These are phyloP conservation scores for Trichopria drosophilae DNA, from an alignment of 2,888 invertebrate species.

Conservation along the genomic window DNA sequence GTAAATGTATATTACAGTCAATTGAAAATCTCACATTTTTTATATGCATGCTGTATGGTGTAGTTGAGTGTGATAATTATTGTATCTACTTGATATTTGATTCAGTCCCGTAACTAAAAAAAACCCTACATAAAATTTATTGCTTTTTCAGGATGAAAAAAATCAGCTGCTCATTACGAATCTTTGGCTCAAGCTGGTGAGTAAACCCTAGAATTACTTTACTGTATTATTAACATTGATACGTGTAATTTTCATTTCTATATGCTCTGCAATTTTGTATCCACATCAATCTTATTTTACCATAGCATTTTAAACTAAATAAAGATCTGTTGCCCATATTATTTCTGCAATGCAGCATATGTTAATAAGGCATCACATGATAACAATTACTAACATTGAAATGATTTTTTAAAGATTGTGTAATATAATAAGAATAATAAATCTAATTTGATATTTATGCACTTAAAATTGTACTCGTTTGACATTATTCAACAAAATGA, in stretches of 20 bases:
- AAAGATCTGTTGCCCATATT: too few relatives aligned
- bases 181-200: conserved; percentile 95
- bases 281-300: too few relatives aligned
- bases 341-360: too few relatives aligned
- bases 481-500: background rate
- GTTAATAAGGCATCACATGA: too few relatives aligned
- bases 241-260: background rate
- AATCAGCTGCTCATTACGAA: conserved; percentile 96
- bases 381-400: too few relatives aligned
- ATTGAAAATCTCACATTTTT: background rate
- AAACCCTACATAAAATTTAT: too few relatives aligned
- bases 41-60: background rate
- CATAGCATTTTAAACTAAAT: too few relatives aligned
- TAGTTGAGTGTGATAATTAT: too few relatives aligned
- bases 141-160: conserved; percentile 88
- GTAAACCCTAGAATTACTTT: conserved; percentile 54
- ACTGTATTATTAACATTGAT: conserved; percentile 1
- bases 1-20: too few relatives aligned
- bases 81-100: too few relatives aligned
- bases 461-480: background rate
- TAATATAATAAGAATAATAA: background rate
- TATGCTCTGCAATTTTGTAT: too few relatives aligned
- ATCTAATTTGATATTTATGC: background rate
- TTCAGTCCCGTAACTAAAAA: too few relatives aligned
- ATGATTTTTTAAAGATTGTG: background rate